A percentile compares a stretch with the other conserved stretches of the same genome.
phyloP scores from a whole-genome alignment of 1,140 invertebrate genomes.

The Nephotettix cincticeps region DNA sequence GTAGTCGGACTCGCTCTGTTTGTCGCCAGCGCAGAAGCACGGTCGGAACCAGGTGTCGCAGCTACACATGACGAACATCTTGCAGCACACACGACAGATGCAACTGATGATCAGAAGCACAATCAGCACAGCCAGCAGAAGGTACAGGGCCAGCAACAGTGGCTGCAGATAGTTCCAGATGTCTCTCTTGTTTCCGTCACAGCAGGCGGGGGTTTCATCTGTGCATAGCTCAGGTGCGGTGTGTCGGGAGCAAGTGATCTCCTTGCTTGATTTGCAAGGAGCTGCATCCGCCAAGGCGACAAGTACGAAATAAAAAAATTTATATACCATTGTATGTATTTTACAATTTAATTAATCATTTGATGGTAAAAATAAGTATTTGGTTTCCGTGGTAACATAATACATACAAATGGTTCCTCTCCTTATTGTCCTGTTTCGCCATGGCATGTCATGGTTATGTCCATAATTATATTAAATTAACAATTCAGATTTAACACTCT shows the following conservation, averaged over 20 bases:
- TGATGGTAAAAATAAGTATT: no score
- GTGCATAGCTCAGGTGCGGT: neutral
- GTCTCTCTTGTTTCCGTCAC: neutral
- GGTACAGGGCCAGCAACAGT: neutral
- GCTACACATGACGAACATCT: neutral
- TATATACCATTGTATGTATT: neutral
- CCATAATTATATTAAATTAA: no score
- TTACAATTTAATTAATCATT: no score
- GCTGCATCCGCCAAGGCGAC: neutral
- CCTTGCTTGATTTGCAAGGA: neutral
- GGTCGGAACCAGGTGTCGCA: conserved; percentile 4
- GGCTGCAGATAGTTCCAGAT: neutral
- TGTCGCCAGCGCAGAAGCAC: neutral
- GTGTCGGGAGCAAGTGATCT: neutral
- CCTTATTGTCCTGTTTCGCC: no score
- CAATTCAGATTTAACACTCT: no score
- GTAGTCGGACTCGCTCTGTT: neutral
- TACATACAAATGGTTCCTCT: no score
- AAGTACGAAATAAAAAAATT: neutral
- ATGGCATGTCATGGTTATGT: no score
- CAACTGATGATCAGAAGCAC: neutral
- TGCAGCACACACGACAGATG: neutral
- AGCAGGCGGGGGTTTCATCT: neutral
- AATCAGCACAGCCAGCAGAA: neutral
- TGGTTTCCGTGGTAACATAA: no score